phyloP scores from a whole-genome alignment of 2,113 vertebrate species.

The Australoheros scitulus region DNA sequence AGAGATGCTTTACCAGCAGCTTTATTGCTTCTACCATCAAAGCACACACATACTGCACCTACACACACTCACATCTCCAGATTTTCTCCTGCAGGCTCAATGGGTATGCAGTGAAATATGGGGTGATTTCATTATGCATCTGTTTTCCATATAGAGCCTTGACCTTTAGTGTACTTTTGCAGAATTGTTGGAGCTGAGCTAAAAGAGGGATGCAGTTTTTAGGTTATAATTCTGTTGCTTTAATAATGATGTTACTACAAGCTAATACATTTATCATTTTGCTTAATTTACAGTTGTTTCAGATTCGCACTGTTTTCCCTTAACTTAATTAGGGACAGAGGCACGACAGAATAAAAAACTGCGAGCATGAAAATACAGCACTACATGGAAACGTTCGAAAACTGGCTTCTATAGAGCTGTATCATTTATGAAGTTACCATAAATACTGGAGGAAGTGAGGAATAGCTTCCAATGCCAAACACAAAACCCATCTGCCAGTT shows the following conservation, averaged over 20 bases:
- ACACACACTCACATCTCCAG: neutral
- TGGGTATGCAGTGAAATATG: slow-evolving; percentile 57
- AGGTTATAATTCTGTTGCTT: slow-evolving; percentile 39
- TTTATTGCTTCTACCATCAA: slow-evolving; percentile 35
- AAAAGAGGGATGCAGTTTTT: slow-evolving; percentile 39
- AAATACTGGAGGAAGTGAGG: slow-evolving; percentile 8
- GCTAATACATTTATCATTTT: slow-evolving; percentile 36
- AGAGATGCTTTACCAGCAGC: slow-evolving; percentile 27
- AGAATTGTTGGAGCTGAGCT: slow-evolving; percentile 36
- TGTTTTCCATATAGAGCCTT: slow-evolving; percentile 48
- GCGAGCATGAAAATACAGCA: neutral
- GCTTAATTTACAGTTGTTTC: slow-evolving; percentile 30
- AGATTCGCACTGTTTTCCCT: slow-evolving; percentile 5
- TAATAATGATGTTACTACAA: slow-evolving; percentile 57
- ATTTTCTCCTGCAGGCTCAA: slow-evolving; percentile 54
- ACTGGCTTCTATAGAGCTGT: slow-evolving; percentile 6
- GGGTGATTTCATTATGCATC: slow-evolving; percentile 60
- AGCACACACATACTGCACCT: slow-evolving; percentile 2
- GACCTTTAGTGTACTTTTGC: slow-evolving; percentile 67
- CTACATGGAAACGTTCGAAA: neutral
- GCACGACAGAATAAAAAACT: neutral
- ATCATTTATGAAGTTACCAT: slow-evolving; percentile 4
- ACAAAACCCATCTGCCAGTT: slow-evolving; percentile 5
- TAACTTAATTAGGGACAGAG: slow-evolving; percentile 10
- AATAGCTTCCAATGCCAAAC: neutral